A percentile compares a stretch with the other conserved stretches of the same genome.
These are phyloP conservation scores for Dermolepida albohirtum DNA, from an alignment of 2,888 invertebrate species.

Conservation along the genomic window DNA sequence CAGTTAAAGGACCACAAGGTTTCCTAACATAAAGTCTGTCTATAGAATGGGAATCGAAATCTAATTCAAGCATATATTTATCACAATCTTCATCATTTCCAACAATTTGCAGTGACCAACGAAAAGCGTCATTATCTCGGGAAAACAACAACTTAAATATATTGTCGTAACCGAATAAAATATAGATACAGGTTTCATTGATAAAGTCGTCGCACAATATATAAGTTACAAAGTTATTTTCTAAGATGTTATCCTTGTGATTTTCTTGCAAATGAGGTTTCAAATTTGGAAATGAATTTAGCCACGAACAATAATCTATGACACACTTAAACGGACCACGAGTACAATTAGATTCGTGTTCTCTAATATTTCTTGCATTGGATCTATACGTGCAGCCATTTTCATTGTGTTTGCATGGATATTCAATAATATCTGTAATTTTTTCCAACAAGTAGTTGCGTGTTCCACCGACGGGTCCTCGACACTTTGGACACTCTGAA, in stretches of 20 bases:
- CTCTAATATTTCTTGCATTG: constrained; percentile 42
- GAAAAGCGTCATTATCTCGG: constrained; percentile 48
- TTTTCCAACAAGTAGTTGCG: constrained; percentile 59
- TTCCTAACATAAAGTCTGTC: constrained; percentile 5
- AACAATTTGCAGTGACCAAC: constrained; percentile 56
- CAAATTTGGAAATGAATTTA: constrained; percentile 45
- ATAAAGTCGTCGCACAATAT: constrained; percentile 26
- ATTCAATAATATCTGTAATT: constrained; percentile 54
- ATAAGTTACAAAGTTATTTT: constrained; percentile 48
- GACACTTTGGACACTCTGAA: constrained; percentile 57
- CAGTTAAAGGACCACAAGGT: neutral
- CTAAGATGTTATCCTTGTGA: constrained; percentile 57
- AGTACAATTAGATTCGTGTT: constrained; percentile 48
- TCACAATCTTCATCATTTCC: constrained; percentile 53
- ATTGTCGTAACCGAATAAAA: constrained; percentile 50
- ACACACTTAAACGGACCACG: constrained; percentile 50
- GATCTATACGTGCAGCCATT: constrained; percentile 51
- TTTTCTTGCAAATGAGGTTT: constrained; percentile 45
- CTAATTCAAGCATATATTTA: constrained; percentile 57
- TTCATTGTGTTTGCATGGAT: constrained; percentile 56
- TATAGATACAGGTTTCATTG: constrained; percentile 50
- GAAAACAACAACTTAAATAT: constrained; percentile 56
- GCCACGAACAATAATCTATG: constrained; percentile 48
- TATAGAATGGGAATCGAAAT: constrained; percentile 41
- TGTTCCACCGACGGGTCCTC: constrained; percentile 52